Conservation (phyloP, 1,140 invertebrate species). For the Drosophila sproati region DNA sequence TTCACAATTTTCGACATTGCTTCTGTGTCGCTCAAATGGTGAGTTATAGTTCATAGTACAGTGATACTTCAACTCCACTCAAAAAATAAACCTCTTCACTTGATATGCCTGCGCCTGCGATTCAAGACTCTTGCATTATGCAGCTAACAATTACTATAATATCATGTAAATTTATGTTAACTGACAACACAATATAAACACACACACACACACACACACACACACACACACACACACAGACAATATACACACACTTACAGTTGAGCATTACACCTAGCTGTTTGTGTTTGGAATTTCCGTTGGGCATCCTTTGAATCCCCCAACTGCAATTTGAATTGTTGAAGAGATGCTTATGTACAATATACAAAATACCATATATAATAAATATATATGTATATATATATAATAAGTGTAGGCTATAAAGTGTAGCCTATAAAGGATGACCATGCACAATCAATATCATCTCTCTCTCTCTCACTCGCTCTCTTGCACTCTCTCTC, state of each 20-base stretch:
- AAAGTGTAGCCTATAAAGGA: conserved; percentile 11
- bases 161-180: no score
- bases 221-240: no score
- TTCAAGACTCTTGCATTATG: no score
- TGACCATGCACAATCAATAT: conserved; percentile 40
- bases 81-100: no score
- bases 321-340: no score
- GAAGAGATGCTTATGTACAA: background rate
- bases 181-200: no score
- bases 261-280: no score
- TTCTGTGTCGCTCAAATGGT: conserved; percentile 97
- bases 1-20: conserved; percentile 95
- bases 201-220: no score
- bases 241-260: no score
- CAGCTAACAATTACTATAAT: no score
- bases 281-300: background rate
- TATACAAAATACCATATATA: conserved; percentile 5
- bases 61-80: no score
- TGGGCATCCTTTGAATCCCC: background rate
- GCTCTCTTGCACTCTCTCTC: background rate
- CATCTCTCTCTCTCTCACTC: background rate
- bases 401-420: conserved; percentile 1
- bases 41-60: conserved; percentile 71
- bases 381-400: background rate
- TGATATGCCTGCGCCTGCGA: no score